phyloP scores from a whole-genome alignment of 2,113 vertebrate genomes.

The Sciurus niger region DNA sequence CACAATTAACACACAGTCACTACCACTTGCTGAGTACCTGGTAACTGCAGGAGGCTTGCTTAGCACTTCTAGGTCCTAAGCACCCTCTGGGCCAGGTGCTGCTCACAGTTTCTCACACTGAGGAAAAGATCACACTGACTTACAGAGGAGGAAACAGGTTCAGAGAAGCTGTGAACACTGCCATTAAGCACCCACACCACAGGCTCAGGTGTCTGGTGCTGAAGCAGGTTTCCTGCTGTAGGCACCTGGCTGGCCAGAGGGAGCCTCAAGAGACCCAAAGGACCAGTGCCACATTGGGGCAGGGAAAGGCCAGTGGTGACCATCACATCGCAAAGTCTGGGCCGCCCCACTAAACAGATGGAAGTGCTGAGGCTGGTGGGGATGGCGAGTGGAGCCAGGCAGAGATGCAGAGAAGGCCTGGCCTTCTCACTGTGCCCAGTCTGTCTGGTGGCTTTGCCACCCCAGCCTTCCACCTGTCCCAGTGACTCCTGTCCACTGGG shows the following conservation, averaged over 20 bases:
- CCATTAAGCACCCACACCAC: no score
- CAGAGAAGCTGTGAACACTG: not conserved
- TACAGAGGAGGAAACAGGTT: not conserved
- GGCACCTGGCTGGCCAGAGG: not conserved
- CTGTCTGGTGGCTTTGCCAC: not conserved
- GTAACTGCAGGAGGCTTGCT: not conserved
- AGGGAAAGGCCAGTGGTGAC: not conserved
- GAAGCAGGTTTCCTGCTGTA: not conserved
- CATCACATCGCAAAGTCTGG: not conserved
- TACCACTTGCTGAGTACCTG: not conserved
- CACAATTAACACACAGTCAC: not conserved
- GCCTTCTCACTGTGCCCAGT: slow-evolving; percentile 66
- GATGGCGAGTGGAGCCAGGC: not conserved
- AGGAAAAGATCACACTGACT: not conserved
- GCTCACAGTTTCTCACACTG: not conserved
- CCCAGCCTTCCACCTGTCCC: not conserved
- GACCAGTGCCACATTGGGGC: not conserved
- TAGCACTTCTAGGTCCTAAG: not conserved
- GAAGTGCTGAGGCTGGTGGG: slow-evolving; percentile 8
- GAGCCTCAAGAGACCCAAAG: not conserved
- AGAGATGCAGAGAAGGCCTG: slow-evolving; percentile 65
- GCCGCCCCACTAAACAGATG: not conserved
- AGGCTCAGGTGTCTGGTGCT: no score
- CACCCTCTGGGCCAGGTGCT: accelerated
- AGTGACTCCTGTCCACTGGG: not conserved